phyloP scores from a whole-genome alignment of 2,113 vertebrate species.

The Plectropomus leopardus region DNA sequence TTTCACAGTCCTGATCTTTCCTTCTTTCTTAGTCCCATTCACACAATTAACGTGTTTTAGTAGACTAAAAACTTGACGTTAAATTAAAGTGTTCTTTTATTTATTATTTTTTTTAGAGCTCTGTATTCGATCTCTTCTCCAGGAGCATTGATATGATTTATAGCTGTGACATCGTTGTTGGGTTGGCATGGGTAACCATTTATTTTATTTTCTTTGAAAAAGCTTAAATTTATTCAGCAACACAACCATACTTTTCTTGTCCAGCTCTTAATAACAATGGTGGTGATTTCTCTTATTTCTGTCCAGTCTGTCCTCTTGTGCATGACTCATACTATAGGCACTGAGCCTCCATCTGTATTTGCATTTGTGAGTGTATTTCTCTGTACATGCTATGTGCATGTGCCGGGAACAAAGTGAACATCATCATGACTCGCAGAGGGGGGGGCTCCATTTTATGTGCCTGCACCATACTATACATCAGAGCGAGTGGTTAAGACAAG shows the following conservation, averaged over 20 bases:
- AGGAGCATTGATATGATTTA: conserved; percentile 46
- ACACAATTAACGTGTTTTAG: not conserved
- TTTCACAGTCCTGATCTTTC: not conserved
- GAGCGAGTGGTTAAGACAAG: conserved; percentile 10
- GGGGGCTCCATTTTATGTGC: conserved; percentile 35
- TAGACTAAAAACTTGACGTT: conserved; percentile 11
- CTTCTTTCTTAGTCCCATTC: not conserved
- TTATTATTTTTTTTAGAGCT: conserved; percentile 33
- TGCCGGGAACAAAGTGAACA: conserved; percentile 43
- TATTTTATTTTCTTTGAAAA: conserved; percentile 51
- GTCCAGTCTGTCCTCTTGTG: not conserved
- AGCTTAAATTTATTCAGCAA: conserved; percentile 40
- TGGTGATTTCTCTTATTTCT: not conserved
- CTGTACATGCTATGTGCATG: conserved; percentile 29
- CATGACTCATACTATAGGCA: conserved; percentile 8
- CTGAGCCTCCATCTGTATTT: conserved; percentile 5
- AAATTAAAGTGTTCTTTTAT: conserved; percentile 28
- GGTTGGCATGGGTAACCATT: conserved; percentile 33
- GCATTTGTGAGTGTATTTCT: conserved; percentile 44
- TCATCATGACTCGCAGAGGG: conserved; percentile 27
- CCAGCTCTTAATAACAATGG: conserved; percentile 28
- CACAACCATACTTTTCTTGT: conserved; percentile 6
- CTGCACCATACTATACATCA: not conserved
- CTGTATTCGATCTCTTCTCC: conserved; percentile 42
- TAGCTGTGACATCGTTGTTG: conserved; percentile 15